A percentile compares a stretch with the other conserved stretches of the same genome.
Conservation (phyloP, 2,888 invertebrate species). For the Ischnus inquisitorius region DNA sequence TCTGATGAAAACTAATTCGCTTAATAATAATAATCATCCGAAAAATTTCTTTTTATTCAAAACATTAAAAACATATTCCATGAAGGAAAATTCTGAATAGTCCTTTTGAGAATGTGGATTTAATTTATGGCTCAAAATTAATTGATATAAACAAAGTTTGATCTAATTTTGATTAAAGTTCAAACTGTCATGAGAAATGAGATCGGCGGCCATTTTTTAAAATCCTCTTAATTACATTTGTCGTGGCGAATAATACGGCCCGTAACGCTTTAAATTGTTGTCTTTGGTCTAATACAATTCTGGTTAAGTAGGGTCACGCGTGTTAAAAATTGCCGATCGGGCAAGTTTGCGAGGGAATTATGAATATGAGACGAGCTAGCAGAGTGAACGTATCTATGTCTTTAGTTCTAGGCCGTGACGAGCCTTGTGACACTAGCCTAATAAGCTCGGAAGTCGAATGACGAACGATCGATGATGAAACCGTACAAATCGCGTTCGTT, state of each 20-base stretch:
- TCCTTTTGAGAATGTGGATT: too few relatives aligned
- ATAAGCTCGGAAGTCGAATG: conserved; percentile 81
- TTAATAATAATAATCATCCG: not conserved
- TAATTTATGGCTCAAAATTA: too few relatives aligned
- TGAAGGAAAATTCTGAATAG: too few relatives aligned
- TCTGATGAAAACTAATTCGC: not conserved
- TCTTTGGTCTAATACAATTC: conserved; percentile 15
- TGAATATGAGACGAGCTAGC: not conserved
- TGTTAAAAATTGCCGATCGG: conserved; percentile 5
- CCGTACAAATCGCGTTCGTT: conserved; percentile 79
- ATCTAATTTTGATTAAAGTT: too few relatives aligned
- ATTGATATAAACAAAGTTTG: too few relatives aligned
- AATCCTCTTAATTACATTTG: conserved; percentile 46
- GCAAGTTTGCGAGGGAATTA: not conserved
- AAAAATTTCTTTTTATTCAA: not conserved
- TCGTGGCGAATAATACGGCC: not conserved
- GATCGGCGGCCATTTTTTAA: conserved; percentile 29
- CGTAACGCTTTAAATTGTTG: conserved; percentile 4
- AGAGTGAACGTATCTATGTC: conserved; percentile 6
- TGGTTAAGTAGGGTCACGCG: conserved; percentile 19
- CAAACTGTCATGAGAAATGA: not conserved
- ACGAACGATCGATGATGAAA: conserved; percentile 84
- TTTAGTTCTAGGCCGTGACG: conserved; percentile 83
- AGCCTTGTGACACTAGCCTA: conserved; percentile 84
- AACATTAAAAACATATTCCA: not conserved